Evolutionary conservation across 53 echinoderm and acorn worm genomes (phyloP).

Genomic region (Zoroaster sp.): DNA sequence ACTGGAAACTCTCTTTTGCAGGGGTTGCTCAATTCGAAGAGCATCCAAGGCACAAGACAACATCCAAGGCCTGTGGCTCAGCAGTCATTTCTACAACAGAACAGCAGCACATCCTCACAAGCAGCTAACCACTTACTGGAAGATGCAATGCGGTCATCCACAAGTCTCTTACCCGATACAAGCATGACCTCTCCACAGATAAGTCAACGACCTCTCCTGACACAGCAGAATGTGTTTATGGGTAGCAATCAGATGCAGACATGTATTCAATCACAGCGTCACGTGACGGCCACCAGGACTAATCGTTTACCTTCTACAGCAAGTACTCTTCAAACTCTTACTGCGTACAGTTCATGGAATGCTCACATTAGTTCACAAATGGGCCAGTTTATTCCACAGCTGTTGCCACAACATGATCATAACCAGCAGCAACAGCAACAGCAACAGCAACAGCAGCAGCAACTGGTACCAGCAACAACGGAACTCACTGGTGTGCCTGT

Average conservation of each 20-base stretch:
- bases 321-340: neutral
- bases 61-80: neutral
- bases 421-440: conserved; percentile 2
- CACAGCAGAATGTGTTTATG: neutral
- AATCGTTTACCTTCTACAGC: neutral
- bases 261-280: neutral
- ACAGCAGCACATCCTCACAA: neutral
- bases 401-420: neutral
- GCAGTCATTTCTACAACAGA: neutral
- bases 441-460: conserved; percentile 5
- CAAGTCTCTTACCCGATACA: neutral
- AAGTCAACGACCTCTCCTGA: neutral
- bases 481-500: neutral
- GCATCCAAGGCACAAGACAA: neutral
- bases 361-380: neutral
- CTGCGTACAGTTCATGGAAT: neutral
- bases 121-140: neutral
- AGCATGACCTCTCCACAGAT: neutral
- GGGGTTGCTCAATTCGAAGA: neutral
- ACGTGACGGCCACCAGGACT: neutral
- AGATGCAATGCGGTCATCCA: neutral
- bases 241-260: neutral
- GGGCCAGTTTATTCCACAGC: conserved; percentile 17
- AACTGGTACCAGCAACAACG: neutral
- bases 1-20: neutral